A percentile compares a stretch with the other conserved stretches of the same genome.
Conservation (phyloP, 2,888 invertebrate species). For the Leptinotarsa rubiginosa region DNA sequence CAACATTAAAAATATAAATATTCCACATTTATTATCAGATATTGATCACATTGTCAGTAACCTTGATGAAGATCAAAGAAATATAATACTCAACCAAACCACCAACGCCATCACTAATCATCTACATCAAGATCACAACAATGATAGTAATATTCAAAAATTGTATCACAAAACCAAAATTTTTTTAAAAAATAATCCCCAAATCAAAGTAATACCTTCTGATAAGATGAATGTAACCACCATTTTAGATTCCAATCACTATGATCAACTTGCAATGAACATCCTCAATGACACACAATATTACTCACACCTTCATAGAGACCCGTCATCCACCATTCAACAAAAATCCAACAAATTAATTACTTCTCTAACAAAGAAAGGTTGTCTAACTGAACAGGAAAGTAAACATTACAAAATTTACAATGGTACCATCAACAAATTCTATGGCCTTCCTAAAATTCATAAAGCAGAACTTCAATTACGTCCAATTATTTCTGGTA, state of each 20-base stretch:
- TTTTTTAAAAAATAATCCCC: neutral
- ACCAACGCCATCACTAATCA: neutral
- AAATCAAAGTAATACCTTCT: neutral
- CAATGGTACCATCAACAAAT: conserved; percentile 11
- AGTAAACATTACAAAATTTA: conserved; percentile 5
- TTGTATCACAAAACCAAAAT: neutral
- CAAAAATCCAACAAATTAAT: neutral
- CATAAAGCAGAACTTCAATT: conserved; percentile 1
- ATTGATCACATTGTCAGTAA: neutral
- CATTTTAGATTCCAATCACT: neutral
- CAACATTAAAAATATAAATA: neutral
- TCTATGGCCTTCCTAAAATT: conserved; percentile 7
- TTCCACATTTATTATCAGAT: neutral
- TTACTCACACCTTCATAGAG: neutral
- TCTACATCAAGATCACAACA: neutral
- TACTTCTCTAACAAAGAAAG: neutral
- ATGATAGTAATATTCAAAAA: neutral
- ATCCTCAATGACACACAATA: neutral
- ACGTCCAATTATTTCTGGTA: too few relatives aligned
- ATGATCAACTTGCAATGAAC: neutral
- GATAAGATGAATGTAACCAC: neutral
- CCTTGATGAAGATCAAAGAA: neutral
- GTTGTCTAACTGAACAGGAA: neutral
- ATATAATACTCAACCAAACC: neutral
- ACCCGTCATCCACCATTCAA: neutral